Evolutionary conservation across 2,888 invertebrate species (phyloP).

Genomic region (Octonoba sinensis): DNA sequence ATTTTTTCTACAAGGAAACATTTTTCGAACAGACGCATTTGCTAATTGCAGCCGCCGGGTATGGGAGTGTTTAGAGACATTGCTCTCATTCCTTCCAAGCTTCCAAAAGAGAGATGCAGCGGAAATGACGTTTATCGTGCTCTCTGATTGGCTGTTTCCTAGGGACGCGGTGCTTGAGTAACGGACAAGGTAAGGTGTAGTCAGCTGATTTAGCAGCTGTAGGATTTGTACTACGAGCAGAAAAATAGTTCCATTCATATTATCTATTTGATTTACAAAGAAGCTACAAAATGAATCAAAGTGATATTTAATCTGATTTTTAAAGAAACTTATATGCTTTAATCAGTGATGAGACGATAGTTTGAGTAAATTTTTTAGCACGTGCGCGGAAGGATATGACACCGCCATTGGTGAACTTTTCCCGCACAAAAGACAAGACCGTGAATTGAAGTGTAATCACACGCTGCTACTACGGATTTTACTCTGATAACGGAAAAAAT

Average conservation of each 20-base stretch:
- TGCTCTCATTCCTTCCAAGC: no score
- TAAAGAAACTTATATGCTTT: not conserved
- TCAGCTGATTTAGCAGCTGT: conserved; percentile 64
- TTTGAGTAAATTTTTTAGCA: conserved; percentile 4
- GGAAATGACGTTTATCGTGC: no score
- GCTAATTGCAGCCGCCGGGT: no score
- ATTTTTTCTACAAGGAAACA: no score
- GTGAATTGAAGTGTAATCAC: conserved; percentile 55
- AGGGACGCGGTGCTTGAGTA: no score
- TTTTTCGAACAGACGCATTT: no score
- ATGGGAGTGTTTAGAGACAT: no score
- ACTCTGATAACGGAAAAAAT: not conserved
- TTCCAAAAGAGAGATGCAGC: no score
- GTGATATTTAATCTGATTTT: not conserved
- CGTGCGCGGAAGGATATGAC: conserved; percentile 57
- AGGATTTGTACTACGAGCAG: conserved; percentile 51
- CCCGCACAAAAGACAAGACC: conserved; percentile 57
- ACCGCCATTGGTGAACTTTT: conserved; percentile 35
- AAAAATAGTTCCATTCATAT: conserved; percentile 44
- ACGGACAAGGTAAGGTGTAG: not conserved
- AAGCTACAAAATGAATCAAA: not conserved
- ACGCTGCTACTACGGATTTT: not conserved
- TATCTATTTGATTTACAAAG: not conserved
- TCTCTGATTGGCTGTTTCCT: no score
- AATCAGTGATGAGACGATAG: not conserved